Conservation (phyloP, 2,888 invertebrate genomes). For the Nudaria mundana region DNA sequence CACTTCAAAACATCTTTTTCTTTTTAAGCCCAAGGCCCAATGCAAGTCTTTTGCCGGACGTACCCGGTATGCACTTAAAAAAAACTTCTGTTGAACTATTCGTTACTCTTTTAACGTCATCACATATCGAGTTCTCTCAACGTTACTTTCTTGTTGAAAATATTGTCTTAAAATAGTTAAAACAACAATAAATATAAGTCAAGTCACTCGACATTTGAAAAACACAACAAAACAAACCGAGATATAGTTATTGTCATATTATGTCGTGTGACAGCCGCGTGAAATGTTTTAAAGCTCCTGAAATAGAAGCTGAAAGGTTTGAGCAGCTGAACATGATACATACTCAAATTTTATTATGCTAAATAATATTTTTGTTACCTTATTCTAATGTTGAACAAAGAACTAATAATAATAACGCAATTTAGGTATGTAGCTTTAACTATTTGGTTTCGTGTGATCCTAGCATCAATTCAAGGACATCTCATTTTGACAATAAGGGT, state of each 20-base stretch:
- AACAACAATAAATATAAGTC: constrained; percentile 49
- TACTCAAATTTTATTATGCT: constrained; percentile 23
- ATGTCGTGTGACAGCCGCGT: constrained; percentile 55
- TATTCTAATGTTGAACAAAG: constrained; percentile 28
- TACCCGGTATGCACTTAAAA: too few species aligned
- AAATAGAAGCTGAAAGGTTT: constrained; percentile 44
- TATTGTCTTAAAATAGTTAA: constrained; percentile 36
- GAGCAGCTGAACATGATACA: constrained; percentile 36
- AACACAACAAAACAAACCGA: constrained; percentile 44
- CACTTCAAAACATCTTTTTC: too few species aligned
- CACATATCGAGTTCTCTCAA: background rate
- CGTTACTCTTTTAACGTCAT: too few species aligned
- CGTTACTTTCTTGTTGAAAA: constrained; percentile 8
- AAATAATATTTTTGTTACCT: constrained; percentile 27
- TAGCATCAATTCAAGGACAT: too few species aligned
- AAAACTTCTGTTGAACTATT: too few species aligned
- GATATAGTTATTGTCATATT: constrained; percentile 66
- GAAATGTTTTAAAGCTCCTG: constrained; percentile 45
- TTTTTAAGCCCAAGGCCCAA: too few species aligned
- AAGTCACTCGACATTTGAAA: constrained; percentile 44
- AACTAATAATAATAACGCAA: too few species aligned
- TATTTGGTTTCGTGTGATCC: too few species aligned
- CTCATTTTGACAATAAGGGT: too few species aligned
- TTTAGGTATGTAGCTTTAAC: too few species aligned
- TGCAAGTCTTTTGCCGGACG: too few species aligned